Percentiles rank a stretch among this genome's conserved stretches.
These are phyloP conservation scores for Brachypalpus laphriformis DNA, from an alignment of 2,888 invertebrate species.

Conservation along the genomic window DNA sequence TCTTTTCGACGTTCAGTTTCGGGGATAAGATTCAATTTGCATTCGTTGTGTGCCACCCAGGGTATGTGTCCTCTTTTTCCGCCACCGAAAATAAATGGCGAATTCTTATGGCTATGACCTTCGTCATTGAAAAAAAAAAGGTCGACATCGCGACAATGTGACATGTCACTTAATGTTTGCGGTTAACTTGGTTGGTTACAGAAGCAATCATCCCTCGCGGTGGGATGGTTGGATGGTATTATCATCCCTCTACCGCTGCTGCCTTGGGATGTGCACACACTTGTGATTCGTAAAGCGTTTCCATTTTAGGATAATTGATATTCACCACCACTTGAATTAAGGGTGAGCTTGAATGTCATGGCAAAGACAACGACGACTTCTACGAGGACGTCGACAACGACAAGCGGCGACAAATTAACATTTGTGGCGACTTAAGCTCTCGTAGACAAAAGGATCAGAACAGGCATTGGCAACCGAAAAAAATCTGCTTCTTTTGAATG, in stretches of 20 bases:
- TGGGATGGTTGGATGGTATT: constrained; percentile 28
- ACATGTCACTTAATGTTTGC: constrained; percentile 73
- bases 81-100: constrained; percentile 62
- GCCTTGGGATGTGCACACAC: constrained; percentile 54
- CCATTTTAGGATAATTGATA: constrained; percentile 69
- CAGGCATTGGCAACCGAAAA: constrained; percentile 3
- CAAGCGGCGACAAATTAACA: constrained; percentile 68
- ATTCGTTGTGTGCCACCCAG: constrained; percentile 64
- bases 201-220: constrained; percentile 60
- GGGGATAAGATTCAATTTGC: constrained; percentile 73
- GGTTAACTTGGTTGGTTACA: constrained; percentile 65
- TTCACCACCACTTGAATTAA: constrained; percentile 61
- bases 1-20: constrained; percentile 65
- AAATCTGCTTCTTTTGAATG: constrained; percentile 34
- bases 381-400: constrained; percentile 25
- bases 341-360: constrained; percentile 55
- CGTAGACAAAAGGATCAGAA: constrained; percentile 63
- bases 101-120: constrained; percentile 69
- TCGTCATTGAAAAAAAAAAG: constrained; percentile 14
- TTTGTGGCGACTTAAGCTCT: constrained; percentile 69
- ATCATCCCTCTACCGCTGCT: neutral
- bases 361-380: constrained; percentile 40
- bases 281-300: constrained; percentile 63
- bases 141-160: constrained; percentile 62
- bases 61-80: constrained; percentile 59